phyloP scores from a whole-genome alignment of 2,113 vertebrate genomes.

The Tupaia tana region DNA sequence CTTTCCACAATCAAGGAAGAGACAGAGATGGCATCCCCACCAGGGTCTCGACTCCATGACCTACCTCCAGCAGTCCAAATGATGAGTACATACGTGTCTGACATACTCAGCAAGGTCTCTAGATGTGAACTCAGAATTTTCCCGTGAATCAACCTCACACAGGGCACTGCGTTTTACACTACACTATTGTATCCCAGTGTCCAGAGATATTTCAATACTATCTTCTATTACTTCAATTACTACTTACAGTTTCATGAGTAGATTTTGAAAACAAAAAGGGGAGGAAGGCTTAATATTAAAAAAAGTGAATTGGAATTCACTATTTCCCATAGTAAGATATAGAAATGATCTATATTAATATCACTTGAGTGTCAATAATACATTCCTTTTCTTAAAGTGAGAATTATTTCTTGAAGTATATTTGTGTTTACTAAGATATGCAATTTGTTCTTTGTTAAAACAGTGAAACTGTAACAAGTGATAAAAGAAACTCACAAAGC shows the following conservation, averaged over 20 bases:
- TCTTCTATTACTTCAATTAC: fast-evolving
- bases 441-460: constrained; percentile 16
- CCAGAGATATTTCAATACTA: not conserved
- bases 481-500: constrained; percentile 37
- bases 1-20: too few species aligned
- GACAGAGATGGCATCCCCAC: too few species aligned
- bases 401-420: not conserved
- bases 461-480: not conserved
- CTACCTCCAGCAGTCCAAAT: too few species aligned
- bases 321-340: not conserved
- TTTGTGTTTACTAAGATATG: not conserved
- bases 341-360: not conserved
- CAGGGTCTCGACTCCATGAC: too few species aligned
- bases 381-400: constrained; percentile 33
- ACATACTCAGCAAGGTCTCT: too few species aligned
- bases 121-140: too few species aligned
- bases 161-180: too few species aligned
- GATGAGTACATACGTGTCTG: too few species aligned
- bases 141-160: too few species aligned
- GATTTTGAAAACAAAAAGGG: not conserved
- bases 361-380: not conserved
- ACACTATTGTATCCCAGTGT: not conserved
- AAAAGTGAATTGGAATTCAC: not conserved
- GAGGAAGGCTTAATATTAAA: not conserved
- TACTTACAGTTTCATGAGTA: not conserved